These are phyloP conservation scores for Cyrtonyx montezumae DNA, from an alignment of 2,113 vertebrate species.

Conservation along the genomic window DNA sequence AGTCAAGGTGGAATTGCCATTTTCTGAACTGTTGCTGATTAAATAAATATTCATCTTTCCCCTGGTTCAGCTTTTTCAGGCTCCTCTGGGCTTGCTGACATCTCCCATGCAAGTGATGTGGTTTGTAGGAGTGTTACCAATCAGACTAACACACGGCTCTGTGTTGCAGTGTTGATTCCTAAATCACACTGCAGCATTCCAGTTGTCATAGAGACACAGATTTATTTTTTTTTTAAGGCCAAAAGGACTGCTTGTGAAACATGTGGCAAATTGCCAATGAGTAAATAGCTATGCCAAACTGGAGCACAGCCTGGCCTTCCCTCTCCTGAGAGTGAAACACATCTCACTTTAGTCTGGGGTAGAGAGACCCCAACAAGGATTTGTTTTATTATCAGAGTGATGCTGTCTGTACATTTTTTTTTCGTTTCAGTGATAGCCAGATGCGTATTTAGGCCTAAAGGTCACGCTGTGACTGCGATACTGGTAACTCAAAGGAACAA, in stretches of 20 bases:
- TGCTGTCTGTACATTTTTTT: background rate
- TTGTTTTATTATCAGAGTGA: background rate
- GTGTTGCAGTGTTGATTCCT: background rate
- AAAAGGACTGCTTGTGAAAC: conserved; percentile 11
- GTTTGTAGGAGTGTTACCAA: background rate
- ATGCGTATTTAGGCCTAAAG: background rate
- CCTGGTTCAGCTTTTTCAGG: background rate
- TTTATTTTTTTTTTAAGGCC: background rate
- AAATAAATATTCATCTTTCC: conserved; percentile 11
- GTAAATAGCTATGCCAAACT: background rate
- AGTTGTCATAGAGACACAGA: conserved; percentile 54
- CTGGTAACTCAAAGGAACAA: background rate
- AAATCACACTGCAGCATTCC: conserved; percentile 24
- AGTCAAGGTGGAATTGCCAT: background rate
- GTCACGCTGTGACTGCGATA: background rate
- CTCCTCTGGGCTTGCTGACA: background rate
- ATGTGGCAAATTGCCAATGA: background rate
- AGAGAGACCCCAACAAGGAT: background rate
- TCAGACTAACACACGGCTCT: background rate
- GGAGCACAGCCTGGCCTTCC: background rate
- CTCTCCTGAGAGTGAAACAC: background rate
- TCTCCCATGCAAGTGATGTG: background rate
- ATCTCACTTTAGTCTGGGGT: background rate
- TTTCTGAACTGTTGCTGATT: background rate
- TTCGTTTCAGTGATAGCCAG: background rate